Evolutionary conservation across 2,888 invertebrate species (phyloP), one percentile per base, ranked within the genome.

Genomic region (Ophion obscuratus): DNA sequence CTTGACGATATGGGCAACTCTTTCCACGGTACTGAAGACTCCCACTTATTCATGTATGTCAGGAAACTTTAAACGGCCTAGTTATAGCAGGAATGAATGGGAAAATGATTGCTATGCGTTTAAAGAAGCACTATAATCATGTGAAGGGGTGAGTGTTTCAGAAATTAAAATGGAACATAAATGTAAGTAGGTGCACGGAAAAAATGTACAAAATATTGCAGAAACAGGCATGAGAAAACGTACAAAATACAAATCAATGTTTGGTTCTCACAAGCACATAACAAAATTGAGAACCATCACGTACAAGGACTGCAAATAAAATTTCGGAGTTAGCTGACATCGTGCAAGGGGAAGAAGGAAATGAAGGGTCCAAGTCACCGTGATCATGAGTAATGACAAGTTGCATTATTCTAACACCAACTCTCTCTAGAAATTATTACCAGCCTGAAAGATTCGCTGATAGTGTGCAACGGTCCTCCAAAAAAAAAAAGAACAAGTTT

Each of bases 1-100:
- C 61, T 62, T 20, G 62, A 1, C 10, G 74, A 74, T 61, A 74
- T 14, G 5, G 74, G 62, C 44, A 74, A 62, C 44, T 74, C 62
- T 61, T 62, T 59, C n/a, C 17, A 44, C 11, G 11, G 40, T 10
- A 44, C 44, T 62, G 17, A 14, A 27, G 62, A 74, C 62, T 24
- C 40, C 74, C 74, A 62, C 44, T 61, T 17, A n/a, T 62, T 75
- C 62, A 75, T 64, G 47, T 62, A 75, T 61, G 11, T 47, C 57
- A 27, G 27, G 68, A 70, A 70, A 61, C 61, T 61, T 44, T 27
- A 70, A 36, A 78, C 68, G 10, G 68, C 68, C 47, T 70, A 47
- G 44, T 20, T 44, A 70, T 70, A 20, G 44, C 11, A 70, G 44
- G n/a, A n/a, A 62, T 20, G n/a, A 62, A 24, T 24, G 62, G 2